Evolutionary conservation across 2,797 vertebrate genomes (phyloP), one percentile per base, ranked within the genome.

Genomic region (Fistularia commersonii): DNA sequence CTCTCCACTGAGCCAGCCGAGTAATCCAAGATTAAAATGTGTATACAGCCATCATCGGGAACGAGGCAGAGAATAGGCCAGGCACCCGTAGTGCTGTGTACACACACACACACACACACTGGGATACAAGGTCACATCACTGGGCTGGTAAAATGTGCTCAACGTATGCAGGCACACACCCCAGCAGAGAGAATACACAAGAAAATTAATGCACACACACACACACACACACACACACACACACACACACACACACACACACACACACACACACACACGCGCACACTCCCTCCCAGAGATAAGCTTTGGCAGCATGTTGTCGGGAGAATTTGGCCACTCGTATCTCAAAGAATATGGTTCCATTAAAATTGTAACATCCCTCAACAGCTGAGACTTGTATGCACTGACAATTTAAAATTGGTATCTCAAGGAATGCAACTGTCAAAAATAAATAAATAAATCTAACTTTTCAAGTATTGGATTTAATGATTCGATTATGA

Each of bases 141-240:
- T 58, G 58, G 52, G 67, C 74, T 65, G 67, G 74, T 78, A 83
- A 66, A 88, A 89, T 88, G 74, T 77, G 59, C 77, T 73, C 74
- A 86, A 83, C 72, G 68, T 87, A 92, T 92, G 91, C 90, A 82
- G 82, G 14, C 68, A 49, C 90, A 91, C 88, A 82, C 66, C 37
- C 76, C 70, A 49, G 58, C 70, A 73, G 64, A 57, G 74, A 74
- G 72, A 83, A 79, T 55, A 84, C 77, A 78, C 64, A 64, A 61
- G 43, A 40, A 87, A 84, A 91, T 90, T 68, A 83, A 91, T 91
- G 86, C 83, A 3, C 54, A 3, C 69, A 61, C 82, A 84, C 87
- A 85, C 82, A 63, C 23, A 23, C 23, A 4, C 23, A 23, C 23
- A 23, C 23, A 23, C 23, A 23, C 23, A 23, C 23, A 23, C 23